Percentiles rank a stretch among this genome's conserved stretches.
Conservation (phyloP, 2,797 vertebrate species). For the Onychomys arenicola region DNA sequence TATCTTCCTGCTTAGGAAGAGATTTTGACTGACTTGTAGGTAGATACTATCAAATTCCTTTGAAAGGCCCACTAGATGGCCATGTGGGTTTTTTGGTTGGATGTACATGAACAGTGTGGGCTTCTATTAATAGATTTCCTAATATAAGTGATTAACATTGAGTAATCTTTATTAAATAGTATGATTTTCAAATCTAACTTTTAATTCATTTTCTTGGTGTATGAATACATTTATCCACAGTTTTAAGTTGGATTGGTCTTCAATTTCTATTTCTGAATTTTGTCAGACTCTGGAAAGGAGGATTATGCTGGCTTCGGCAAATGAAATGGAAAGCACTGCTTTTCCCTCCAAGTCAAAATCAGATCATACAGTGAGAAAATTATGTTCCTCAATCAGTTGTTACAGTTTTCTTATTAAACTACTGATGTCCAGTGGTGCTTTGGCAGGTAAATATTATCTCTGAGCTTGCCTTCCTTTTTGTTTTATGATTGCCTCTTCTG, state of each 20-base stretch:
- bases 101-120: neutral
- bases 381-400: slow-evolving; percentile 7
- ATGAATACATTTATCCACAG: slow-evolving; percentile 35
- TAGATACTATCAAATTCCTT: slow-evolving; percentile 11
- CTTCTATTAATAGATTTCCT: slow-evolving; percentile 7
- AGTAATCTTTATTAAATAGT: neutral
- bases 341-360: neutral
- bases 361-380: neutral
- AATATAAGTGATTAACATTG: slow-evolving; percentile 11
- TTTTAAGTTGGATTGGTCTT: neutral
- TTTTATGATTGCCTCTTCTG: neutral
- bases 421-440: neutral
- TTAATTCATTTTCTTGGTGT: neutral
- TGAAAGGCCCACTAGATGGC: neutral
- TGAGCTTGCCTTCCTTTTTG: neutral
- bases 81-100: neutral
- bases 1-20: neutral
- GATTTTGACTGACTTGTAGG: neutral
- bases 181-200: slow-evolving; percentile 24
- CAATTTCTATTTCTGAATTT: slow-evolving; percentile 24
- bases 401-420: neutral
- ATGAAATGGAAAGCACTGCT: neutral
- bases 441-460: neutral
- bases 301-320: neutral
- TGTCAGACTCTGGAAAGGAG: neutral